phyloP scores from a whole-genome alignment of 2,797 vertebrate species.

The Sebastes melanostomus region DNA sequence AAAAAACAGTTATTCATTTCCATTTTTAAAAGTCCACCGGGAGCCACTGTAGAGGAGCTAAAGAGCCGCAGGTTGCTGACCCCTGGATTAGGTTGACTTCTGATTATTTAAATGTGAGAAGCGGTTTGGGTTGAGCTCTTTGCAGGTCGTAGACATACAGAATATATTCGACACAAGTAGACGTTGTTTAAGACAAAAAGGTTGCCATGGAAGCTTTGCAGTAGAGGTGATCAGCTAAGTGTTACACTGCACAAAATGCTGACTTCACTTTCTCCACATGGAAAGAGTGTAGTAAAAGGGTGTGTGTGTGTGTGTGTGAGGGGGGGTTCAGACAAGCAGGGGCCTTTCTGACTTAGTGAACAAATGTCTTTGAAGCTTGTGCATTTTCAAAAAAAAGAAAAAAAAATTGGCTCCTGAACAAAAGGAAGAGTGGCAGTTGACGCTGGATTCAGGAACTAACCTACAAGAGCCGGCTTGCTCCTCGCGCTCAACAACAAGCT shows the following conservation, averaged over 20 bases:
- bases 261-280: conserved; percentile 18
- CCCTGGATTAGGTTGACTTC: not conserved
- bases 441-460: conserved; percentile 70
- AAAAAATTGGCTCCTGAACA: conserved; percentile 55
- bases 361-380: conserved; percentile 62
- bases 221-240: not conserved
- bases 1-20: too few relatives aligned
- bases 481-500: conserved; percentile 52
- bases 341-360: conserved; percentile 38
- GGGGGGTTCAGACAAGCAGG: conserved; percentile 1
- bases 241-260: conserved; percentile 16
- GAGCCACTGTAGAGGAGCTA: too few relatives aligned
- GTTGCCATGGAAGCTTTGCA: not conserved
- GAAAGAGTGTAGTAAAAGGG: not conserved
- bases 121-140: not conserved
- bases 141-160: too few relatives aligned
- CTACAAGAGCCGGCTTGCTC: conserved; percentile 75
- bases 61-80: rapidly evolving
- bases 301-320: not conserved
- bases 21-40: too few relatives aligned
- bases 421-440: conserved; percentile 73
- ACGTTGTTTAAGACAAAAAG: not conserved
- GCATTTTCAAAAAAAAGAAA: not conserved
- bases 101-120: not conserved
- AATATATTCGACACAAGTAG: rapidly evolving